Conservation (phyloP, 2,888 invertebrate genomes). For the Rotaria socialis region DNA sequence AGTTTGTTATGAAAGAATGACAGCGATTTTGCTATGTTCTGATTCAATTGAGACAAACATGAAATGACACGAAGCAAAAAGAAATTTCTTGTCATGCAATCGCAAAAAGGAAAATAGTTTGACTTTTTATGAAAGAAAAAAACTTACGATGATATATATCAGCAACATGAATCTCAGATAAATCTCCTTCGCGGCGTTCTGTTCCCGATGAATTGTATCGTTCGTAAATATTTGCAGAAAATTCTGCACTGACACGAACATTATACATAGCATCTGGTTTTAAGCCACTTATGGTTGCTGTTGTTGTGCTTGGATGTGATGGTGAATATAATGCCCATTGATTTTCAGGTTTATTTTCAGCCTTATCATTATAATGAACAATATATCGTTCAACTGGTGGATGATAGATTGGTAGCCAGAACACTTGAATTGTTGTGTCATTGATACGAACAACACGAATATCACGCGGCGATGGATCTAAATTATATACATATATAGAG, state of each 20-base stretch:
- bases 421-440: neutral
- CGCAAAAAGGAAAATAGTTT: neutral
- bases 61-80: neutral
- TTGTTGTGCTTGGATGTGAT: neutral
- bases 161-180: constrained; percentile 11
- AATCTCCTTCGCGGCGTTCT: neutral
- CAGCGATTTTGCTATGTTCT: neutral
- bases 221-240: neutral
- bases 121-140: neutral
- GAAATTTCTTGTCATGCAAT: neutral
- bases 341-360: neutral
- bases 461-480: constrained; percentile 21
- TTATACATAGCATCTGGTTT: constrained; percentile 17
- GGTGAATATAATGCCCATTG: constrained; percentile 8
- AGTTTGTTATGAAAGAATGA: too few species aligned
- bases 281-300: constrained; percentile 5
- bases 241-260: constrained; percentile 27
- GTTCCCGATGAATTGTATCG: neutral
- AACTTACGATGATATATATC: constrained; percentile 29
- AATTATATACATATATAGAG: neutral
- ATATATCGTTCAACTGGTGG: neutral
- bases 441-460: constrained; percentile 16
- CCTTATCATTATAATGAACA: constrained; percentile 29
- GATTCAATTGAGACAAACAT: neutral
- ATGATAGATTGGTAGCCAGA: neutral